These are phyloP conservation scores for Pasiphila rectangulata DNA, from an alignment of 2,888 invertebrate species.

Conservation along the genomic window DNA sequence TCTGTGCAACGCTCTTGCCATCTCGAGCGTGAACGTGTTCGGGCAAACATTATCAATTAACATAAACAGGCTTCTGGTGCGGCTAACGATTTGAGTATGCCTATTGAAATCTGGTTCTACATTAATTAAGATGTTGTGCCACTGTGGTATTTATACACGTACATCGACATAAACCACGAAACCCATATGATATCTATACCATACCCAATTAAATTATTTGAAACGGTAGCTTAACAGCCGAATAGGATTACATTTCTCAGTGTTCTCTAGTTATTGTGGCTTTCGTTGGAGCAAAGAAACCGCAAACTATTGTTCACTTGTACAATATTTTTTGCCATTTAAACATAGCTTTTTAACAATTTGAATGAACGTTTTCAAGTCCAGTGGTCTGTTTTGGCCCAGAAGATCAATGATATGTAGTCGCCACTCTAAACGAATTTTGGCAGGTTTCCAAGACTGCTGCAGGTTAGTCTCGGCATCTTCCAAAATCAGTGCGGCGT, in stretches of 20 bases:
- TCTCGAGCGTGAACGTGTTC: conserved; percentile 17
- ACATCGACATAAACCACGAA: conserved; percentile 11
- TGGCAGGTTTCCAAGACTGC: conserved; percentile 44
- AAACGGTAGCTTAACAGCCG: conserved; percentile 15
- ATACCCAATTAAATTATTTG: conserved; percentile 16
- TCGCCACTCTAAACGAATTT: conserved; percentile 30
- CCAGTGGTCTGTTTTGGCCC: conserved; percentile 26
- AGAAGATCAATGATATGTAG: conserved; percentile 32
- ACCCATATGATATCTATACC: conserved; percentile 9
- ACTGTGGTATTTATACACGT: conserved; percentile 2
- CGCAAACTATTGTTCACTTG: conserved; percentile 31
- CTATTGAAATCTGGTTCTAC: background rate
- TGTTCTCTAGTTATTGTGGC: conserved; percentile 33
- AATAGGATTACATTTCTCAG: conserved; percentile 28
- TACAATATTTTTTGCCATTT: conserved; percentile 22
- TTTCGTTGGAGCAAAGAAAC: conserved; percentile 25
- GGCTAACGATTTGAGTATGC: background rate
- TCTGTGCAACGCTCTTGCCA: conserved; percentile 12
- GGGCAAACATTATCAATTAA: conserved; percentile 12
- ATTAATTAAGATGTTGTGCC: conserved; percentile 6
- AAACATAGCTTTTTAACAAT: conserved; percentile 20
- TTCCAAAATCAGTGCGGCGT: conserved; percentile 37
- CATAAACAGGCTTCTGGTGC: conserved; percentile 1
- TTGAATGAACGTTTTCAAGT: conserved; percentile 22
- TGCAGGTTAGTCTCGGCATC: conserved; percentile 42